Conservation (phyloP, 92 coral and sea anemone species). For the Pocillopora meandrina region DNA sequence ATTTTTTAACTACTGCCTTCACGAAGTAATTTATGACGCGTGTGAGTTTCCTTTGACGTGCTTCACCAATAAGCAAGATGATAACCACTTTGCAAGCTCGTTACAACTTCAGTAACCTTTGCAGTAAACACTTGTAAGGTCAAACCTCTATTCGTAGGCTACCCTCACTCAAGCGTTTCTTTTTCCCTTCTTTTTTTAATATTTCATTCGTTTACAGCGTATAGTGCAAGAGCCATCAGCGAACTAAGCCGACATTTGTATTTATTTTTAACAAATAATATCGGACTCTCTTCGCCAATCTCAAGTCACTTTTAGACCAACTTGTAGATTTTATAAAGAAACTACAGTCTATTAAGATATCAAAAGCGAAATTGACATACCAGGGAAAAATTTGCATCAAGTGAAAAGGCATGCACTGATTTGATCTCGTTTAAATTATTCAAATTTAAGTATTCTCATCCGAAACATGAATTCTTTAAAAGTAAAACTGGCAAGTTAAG, state of each 20-base stretch:
- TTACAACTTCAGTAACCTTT: not conserved
- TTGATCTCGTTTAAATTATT: not conserved
- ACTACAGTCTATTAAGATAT: not conserved
- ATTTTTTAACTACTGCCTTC: not conserved
- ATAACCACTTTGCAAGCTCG: not conserved
- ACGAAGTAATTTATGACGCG: constrained; percentile 1
- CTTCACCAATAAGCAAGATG: not conserved
- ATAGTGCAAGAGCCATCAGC: constrained; percentile 11
- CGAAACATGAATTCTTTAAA: not conserved
- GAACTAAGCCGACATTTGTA: not conserved
- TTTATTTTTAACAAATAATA: constrained; percentile 11
- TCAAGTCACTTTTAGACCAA: not conserved
- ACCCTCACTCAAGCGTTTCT: not conserved
- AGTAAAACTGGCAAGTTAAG: not conserved
- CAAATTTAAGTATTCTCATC: not conserved
- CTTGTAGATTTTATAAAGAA: not conserved
- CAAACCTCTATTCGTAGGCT: not conserved
- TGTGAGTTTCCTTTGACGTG: not conserved
- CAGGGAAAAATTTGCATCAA: not conserved
- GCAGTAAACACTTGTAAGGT: too few relatives aligned
- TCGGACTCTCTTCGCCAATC: not conserved
- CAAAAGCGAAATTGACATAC: not conserved
- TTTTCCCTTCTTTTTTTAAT: not conserved
- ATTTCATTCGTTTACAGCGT: not conserved
- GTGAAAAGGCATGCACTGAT: not conserved